phyloP scores from a whole-genome alignment of 2,113 vertebrate species.

The Podiceps cristatus region DNA sequence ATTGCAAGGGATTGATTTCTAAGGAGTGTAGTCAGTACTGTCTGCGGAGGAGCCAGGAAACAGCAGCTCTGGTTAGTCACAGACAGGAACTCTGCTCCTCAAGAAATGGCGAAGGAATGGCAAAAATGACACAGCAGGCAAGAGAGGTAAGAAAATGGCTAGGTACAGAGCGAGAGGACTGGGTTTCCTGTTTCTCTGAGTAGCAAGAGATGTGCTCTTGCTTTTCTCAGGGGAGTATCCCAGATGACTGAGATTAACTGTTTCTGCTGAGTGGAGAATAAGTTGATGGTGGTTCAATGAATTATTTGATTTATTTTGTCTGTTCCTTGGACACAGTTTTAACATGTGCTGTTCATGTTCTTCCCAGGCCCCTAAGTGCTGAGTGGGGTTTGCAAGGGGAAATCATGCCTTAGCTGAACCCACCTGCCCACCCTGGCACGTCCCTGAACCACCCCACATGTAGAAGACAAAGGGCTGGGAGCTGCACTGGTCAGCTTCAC shows the following conservation, averaged over 20 bases:
- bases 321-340: not conserved
- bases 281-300: not conserved
- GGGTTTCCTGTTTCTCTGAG: not conserved
- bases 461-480: not conserved
- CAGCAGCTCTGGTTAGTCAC: not conserved
- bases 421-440: not conserved
- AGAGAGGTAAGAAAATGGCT: constrained; percentile 31
- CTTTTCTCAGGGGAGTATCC: not conserved
- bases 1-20: not conserved
- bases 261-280: not conserved
- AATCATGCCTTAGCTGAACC: not conserved
- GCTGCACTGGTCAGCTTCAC: not conserved
- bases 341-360: not conserved
- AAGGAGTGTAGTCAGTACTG: not conserved
- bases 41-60: not conserved
- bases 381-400: not conserved
- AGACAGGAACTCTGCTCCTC: not conserved
- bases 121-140: not conserved
- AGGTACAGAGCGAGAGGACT: not conserved
- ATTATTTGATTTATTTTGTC: not conserved
- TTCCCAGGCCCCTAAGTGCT: not conserved
- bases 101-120: constrained; percentile 7
- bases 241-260: not conserved
- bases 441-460: not conserved
- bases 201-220: not conserved